Conservation (phyloP, 2,888 invertebrate genomes). For the Choreutis nemorana region DNA sequence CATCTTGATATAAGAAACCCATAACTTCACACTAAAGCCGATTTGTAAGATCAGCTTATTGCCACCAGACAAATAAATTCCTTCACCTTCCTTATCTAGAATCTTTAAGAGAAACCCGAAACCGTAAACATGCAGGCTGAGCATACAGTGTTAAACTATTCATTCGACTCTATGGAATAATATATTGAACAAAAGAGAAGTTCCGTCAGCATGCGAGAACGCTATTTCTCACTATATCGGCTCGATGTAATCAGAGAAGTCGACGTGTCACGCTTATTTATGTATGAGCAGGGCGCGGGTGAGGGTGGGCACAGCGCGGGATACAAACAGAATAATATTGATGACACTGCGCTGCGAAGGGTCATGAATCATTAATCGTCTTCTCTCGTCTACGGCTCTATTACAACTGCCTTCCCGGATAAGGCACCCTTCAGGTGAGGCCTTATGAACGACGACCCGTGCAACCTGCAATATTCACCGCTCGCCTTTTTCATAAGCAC, state of each 20-base stretch:
- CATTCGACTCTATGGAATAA: constrained; percentile 52
- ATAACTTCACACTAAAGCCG: constrained; percentile 41
- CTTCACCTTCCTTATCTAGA: constrained; percentile 42
- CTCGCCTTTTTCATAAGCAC: constrained; percentile 29
- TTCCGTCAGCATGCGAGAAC: constrained; percentile 59
- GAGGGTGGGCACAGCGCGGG: constrained; percentile 60
- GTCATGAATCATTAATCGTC: constrained; percentile 68
- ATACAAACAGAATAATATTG: constrained; percentile 68
- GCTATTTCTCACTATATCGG: constrained; percentile 67
- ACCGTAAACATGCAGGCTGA: constrained; percentile 59
- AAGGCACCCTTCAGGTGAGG: constrained; percentile 54
- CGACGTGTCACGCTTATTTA: constrained; percentile 67
- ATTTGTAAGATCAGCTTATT: constrained; percentile 60
- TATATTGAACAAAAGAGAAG: constrained; percentile 62
- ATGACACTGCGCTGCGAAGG: constrained; percentile 64
- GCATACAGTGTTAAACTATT: constrained; percentile 58
- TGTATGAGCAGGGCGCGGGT: constrained; percentile 63
- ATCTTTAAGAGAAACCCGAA: constrained; percentile 63
- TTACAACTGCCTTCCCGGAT: constrained; percentile 58
- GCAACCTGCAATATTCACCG: constrained; percentile 21
- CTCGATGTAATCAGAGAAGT: constrained; percentile 67
- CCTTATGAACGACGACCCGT: constrained; percentile 14
- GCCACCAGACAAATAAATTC: constrained; percentile 59
- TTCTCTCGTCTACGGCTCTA: constrained; percentile 60
- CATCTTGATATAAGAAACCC: constrained; percentile 29